phyloP scores from a whole-genome alignment of 2,797 vertebrate species.

The Acanthurus tractus region DNA sequence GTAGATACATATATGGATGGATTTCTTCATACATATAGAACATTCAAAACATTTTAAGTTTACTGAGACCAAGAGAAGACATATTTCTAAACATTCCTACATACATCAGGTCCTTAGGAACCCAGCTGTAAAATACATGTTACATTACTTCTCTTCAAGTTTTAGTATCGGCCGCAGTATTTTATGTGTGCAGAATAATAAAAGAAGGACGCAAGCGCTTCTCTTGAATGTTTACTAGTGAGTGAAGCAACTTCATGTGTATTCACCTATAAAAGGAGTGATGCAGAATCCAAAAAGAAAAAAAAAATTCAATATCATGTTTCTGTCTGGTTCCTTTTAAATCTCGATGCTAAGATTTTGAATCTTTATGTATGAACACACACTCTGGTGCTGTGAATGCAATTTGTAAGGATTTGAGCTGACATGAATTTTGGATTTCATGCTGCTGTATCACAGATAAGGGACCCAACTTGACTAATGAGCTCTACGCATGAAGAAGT shows the following conservation, averaged over 20 bases:
- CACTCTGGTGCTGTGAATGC: neutral
- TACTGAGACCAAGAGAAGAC: no score
- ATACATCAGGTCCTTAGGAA: neutral
- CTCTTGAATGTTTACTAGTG: neutral
- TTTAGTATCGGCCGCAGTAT: neutral
- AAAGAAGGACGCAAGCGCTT: neutral
- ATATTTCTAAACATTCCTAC: no score
- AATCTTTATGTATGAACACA: neutral
- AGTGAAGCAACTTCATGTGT: neutral
- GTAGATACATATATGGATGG: neutral
- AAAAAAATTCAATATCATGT: neutral
- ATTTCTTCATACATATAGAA: neutral
- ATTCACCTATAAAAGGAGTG: neutral
- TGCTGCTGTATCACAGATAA: slow-evolving; percentile 40
- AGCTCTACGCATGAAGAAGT: slow-evolving; percentile 57
- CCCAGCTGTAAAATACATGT: no score
- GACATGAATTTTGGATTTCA: slow-evolving; percentile 54
- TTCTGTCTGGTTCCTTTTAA: neutral
- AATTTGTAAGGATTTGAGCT: slow-evolving; percentile 35
- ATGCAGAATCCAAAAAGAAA: neutral
- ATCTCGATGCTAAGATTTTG: slow-evolving; percentile 1
- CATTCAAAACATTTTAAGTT: neutral
- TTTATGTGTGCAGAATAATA: neutral
- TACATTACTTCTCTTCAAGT: no score
- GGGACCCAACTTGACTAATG: slow-evolving; percentile 56